Base-by-base conservation (phyloP, 1,140 invertebrate genomes). In the Sminthurides bifidus region DNA sequence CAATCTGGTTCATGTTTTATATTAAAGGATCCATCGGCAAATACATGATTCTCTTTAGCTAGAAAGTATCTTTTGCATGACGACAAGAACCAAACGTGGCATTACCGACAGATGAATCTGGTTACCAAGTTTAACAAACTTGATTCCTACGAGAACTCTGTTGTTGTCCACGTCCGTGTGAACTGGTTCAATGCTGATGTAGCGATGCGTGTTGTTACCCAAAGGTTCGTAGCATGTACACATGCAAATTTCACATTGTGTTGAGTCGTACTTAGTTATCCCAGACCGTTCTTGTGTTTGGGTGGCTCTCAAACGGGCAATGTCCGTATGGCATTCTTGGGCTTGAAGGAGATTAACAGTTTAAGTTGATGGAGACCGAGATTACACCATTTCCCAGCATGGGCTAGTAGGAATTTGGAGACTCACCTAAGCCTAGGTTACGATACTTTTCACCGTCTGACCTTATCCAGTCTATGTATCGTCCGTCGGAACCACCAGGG, bases 171-270 rank as follows among this genome's bases (percentile, higher is more conserved):
- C 24, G 19, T 49, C 38, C 5, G 54, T n/a, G 15, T 40, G 17
- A 50, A 50, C 45, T 29, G 54, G 54, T 8, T 40, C 21, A 3
- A 56, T n/a, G 19, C 45, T 43, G 15, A 56, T 27, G 35, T 23
- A 56, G 14, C 54, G 54, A 51, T 56, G 54, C 2, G 46, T 12
- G 5, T 26, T 10, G 4, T 50, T 37, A 21, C 54, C 44, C 6
- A 56, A 26, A 3, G 54, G 54, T 48, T 56, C 54, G 19, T 40
- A 50, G 23, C 54, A 56, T 19, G 27, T 37, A 33, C 54, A 56
- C 14, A 56, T 19, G 44, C 54, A 56, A 26, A 56, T 29, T 51
- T 56, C 54, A 44, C 54, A 56, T 10, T 49, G 53, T 31, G 49
- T 31, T 19, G 54, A 48, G 24, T 56, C 54, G 33, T 5, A 40